Evolutionary conservation across 53 echinoderm and acorn worm species (phyloP), one percentile per base, ranked within the genome.

Genomic region (Arbacia lixula): DNA sequence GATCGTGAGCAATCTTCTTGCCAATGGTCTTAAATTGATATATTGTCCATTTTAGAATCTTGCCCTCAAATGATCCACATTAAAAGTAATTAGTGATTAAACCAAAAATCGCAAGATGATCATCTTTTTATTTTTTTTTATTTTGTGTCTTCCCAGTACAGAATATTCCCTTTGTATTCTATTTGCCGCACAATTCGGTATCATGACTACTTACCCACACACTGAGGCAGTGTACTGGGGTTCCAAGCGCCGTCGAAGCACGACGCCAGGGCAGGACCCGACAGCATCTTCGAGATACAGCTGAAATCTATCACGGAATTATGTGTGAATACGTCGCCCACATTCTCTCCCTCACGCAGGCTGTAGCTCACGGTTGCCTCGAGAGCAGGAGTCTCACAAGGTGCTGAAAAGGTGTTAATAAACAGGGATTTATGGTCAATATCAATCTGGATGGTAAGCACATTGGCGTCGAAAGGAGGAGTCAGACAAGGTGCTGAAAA

Each of bases 141-240:
- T n/a, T n/a, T n/a, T n/a, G n/a, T n/a, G n/a, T n/a, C n/a, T n/a
- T n/a, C n/a, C n/a, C n/a, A n/a, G n/a, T n/a, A n/a, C n/a, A n/a
- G n/a, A n/a, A n/a, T n/a, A n/a, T n/a, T n/a, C n/a, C n/a, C n/a
- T n/a, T n/a, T n/a, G n/a, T n/a, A n/a, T n/a, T n/a, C n/a, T n/a
- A n/a, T n/a, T n/a, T n/a, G n/a, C n/a, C n/a, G n/a, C n/a, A n/a
- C n/a, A n/a, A n/a, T n/a, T n/a, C n/a, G n/a, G n/a, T n/a, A n/a
- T n/a, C n/a, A n/a, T n/a, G n/a, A n/a, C n/a, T 50, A 9, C 51
- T 72, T 42, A 72, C 76, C 76, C 32, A 51, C 76, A 54, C 76
- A 75, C 19, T 31, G 32, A 4, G 76, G 76, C 3, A 75, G n/a
- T 33, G 19, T 31, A 28, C 54, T 5, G 20, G 76, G 76, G 17